A percentile compares a stretch with the other conserved stretches of the same genome.
phyloP scores from a whole-genome alignment of 2,113 vertebrate genomes.

The Oophaga pumilio region DNA sequence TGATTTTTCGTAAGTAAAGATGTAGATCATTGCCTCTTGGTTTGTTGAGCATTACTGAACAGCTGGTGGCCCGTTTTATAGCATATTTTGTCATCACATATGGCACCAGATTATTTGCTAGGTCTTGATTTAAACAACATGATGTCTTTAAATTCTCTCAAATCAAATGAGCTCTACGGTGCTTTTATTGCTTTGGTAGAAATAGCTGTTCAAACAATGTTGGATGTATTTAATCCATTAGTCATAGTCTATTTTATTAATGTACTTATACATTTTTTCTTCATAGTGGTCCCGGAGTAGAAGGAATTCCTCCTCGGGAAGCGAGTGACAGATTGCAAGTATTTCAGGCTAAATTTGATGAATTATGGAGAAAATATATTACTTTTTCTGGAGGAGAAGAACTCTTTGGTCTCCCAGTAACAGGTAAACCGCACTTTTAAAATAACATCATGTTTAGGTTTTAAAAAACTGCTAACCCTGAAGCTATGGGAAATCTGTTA shows the following conservation, averaged over 20 bases:
- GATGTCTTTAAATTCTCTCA: neutral
- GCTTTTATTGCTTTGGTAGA: neutral
- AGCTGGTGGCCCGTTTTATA: neutral
- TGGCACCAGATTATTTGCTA: neutral
- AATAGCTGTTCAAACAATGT: neutral
- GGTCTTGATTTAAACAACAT: neutral
- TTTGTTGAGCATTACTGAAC: neutral
- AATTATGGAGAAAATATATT: constrained; percentile 78
- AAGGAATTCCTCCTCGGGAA: constrained; percentile 74
- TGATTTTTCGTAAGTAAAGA: constrained; percentile 70
- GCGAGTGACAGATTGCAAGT: constrained; percentile 78
- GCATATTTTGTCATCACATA: neutral
- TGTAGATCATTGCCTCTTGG: neutral
- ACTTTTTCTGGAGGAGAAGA: constrained; percentile 78
- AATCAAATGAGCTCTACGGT: neutral
- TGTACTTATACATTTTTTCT: neutral
- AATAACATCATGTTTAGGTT: neutral
- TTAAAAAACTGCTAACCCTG: neutral
- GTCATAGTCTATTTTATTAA: neutral
- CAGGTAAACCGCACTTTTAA: constrained; percentile 64
- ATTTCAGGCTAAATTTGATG: constrained; percentile 79
- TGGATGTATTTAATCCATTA: neutral
- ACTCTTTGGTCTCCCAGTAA: constrained; percentile 80
- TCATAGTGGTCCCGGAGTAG: constrained; percentile 73
- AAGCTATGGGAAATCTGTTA: neutral